These are phyloP conservation scores for Caenorhabditis drosophilae DNA, from an alignment of 2,888 invertebrate species.

Conservation along the genomic window DNA sequence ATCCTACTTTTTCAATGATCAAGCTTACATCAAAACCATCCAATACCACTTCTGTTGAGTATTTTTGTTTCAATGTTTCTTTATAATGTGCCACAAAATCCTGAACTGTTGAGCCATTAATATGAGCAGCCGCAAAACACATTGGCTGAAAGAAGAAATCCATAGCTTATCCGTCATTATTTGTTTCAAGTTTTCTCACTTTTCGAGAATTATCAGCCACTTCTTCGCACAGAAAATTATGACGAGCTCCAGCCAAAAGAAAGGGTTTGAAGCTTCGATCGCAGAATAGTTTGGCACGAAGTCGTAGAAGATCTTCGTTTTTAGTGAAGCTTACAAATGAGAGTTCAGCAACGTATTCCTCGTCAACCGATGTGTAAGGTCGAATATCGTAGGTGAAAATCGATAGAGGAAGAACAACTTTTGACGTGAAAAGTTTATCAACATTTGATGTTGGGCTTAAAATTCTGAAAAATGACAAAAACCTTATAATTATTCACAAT, in stretches of 20 bases:
- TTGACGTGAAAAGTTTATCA: slow-evolving; percentile 46
- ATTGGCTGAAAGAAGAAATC: slow-evolving; percentile 21
- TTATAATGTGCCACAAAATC: slow-evolving; percentile 13
- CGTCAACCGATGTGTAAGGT: slow-evolving; percentile 29
- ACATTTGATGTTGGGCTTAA: slow-evolving; percentile 42
- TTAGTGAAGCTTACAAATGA: slow-evolving; percentile 8
- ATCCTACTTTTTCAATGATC: background rate
- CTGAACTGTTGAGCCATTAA: slow-evolving; percentile 11
- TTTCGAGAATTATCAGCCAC: slow-evolving; percentile 18
- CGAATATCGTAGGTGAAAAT: slow-evolving; percentile 52
- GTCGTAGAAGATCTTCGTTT: slow-evolving; percentile 13
- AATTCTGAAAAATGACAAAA: slow-evolving; percentile 39
- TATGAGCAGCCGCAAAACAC: slow-evolving; percentile 23
- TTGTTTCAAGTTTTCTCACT: slow-evolving; percentile 4
- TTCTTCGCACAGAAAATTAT: slow-evolving; percentile 31
- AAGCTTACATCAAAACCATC: slow-evolving; percentile 4
- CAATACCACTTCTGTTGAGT: background rate
- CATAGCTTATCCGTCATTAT: background rate
- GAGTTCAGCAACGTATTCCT: slow-evolving; percentile 21
- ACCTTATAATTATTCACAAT: slow-evolving; percentile 46
- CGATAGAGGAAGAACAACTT: slow-evolving; percentile 48
- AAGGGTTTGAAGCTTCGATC: slow-evolving; percentile 27
- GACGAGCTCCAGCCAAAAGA: slow-evolving; percentile 14
- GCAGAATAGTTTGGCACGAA: slow-evolving; percentile 14
- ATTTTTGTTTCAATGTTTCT: slow-evolving; percentile 6